phyloP scores from a whole-genome alignment of 2,888 invertebrate species.

The Choristoneura rosaceana region DNA sequence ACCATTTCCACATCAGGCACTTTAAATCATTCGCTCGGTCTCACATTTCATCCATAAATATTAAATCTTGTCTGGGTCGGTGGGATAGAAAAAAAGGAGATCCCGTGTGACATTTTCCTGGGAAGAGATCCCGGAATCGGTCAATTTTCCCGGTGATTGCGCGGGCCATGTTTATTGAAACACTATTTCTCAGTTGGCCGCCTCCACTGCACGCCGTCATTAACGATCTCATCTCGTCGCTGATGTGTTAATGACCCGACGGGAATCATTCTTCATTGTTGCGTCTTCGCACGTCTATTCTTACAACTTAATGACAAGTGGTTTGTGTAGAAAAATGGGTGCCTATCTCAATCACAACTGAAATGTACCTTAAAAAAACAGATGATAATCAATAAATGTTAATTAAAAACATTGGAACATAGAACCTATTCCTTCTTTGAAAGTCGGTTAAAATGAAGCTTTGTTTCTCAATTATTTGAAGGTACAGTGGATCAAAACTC shows the following conservation, averaged over 20 bases:
- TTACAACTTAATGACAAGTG: slow-evolving; percentile 4
- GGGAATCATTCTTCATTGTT: slow-evolving; percentile 40
- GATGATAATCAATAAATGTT: too few relatives aligned
- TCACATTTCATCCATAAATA: slow-evolving; percentile 85
- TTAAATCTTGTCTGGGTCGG: slow-evolving; percentile 80
- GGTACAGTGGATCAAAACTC: too few relatives aligned
- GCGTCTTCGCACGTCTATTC: slow-evolving; percentile 13
- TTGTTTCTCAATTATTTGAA: too few relatives aligned
- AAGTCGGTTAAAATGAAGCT: too few relatives aligned
- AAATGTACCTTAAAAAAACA: background rate
- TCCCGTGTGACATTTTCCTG: slow-evolving; percentile 78
- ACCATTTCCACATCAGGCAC: slow-evolving; percentile 83
- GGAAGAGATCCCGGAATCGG: slow-evolving; percentile 81
- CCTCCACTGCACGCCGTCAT: slow-evolving; percentile 62
- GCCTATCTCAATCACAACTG: background rate
- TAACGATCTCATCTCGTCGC: slow-evolving; percentile 55
- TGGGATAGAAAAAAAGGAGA: slow-evolving; percentile 78
- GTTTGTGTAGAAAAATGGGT: background rate
- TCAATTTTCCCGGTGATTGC: slow-evolving; percentile 83
- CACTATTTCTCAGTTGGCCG: slow-evolving; percentile 79
- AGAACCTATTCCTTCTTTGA: too few relatives aligned
- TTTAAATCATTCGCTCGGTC: slow-evolving; percentile 83
- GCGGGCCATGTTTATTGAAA: slow-evolving; percentile 80
- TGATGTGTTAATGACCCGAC: slow-evolving; percentile 48
- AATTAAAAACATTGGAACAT: too few relatives aligned